Percentiles rank a stretch among this genome's conserved stretches.
These are phyloP conservation scores for Crocodylus rhombifer DNA, from an alignment of 2,797 vertebrate genomes.

Conservation along the genomic window DNA sequence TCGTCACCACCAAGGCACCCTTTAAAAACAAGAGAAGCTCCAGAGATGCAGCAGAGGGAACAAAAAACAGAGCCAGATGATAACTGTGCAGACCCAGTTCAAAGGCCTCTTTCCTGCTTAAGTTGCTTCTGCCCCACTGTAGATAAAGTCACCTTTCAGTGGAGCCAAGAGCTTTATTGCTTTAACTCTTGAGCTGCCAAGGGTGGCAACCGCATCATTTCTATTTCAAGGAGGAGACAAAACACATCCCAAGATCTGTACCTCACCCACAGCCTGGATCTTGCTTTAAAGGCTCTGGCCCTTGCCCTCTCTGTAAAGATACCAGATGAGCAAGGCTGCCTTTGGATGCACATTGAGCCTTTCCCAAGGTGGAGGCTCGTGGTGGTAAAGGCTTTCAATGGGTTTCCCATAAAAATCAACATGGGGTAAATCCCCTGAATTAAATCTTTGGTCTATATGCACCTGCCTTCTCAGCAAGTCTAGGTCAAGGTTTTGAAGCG, in stretches of 20 bases:
- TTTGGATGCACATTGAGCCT: rapidly evolving
- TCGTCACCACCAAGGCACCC: neutral
- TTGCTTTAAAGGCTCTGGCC: rapidly evolving
- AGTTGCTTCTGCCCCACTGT: slow-evolving; percentile 45
- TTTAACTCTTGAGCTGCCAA: neutral
- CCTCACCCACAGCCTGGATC: neutral
- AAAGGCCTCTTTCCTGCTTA: slow-evolving; percentile 26
- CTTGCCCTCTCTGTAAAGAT: neutral
- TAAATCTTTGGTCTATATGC: rapidly evolving
- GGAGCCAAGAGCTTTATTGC: slow-evolving; percentile 33
- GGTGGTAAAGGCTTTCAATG: neutral
- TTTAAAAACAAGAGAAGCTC: neutral
- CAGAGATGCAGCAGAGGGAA: neutral
- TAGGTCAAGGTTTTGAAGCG: neutral
- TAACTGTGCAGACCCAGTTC: neutral
- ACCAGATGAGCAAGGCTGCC: neutral
- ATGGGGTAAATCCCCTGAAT: rapidly evolving
- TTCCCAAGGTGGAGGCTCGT: no score
- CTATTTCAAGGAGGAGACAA: slow-evolving; percentile 27
- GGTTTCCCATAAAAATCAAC: neutral
- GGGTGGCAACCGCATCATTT: neutral
- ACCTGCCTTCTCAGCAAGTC: rapidly evolving
- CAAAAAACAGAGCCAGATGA: slow-evolving; percentile 30
- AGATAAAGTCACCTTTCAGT: neutral
- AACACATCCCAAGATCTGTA: neutral